phyloP scores from a whole-genome alignment of 2,888 invertebrate genomes.

The Lycia hirtaria region DNA sequence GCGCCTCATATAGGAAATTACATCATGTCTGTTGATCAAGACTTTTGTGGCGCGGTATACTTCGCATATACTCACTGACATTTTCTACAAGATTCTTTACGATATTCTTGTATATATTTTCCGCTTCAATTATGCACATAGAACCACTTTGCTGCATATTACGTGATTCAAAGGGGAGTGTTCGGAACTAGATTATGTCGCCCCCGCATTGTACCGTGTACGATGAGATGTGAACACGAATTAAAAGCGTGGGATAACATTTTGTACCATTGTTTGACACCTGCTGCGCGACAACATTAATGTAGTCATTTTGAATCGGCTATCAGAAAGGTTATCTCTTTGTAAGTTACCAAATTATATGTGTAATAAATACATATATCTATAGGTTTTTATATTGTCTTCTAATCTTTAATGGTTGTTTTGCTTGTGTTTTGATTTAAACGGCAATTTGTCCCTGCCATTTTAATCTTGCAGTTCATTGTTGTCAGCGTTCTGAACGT shows the following conservation, averaged over 20 bases:
- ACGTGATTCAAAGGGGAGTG: slow-evolving; percentile 49
- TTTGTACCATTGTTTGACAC: slow-evolving; percentile 56
- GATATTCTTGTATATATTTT: slow-evolving; percentile 18
- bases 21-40: slow-evolving; percentile 65
- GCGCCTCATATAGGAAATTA: slow-evolving; percentile 63
- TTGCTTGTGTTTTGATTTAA: slow-evolving; percentile 43
- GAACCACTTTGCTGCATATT: slow-evolving; percentile 17
- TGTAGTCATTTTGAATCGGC: slow-evolving; percentile 39
- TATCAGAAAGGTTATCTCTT: slow-evolving; percentile 61
- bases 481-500: slow-evolving; percentile 45
- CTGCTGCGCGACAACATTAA: slow-evolving; percentile 47
- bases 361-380: slow-evolving; percentile 29
- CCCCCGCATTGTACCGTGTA: slow-evolving; percentile 52
- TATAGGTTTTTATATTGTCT: slow-evolving; percentile 34
- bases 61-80: slow-evolving; percentile 23
- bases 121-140: slow-evolving; percentile 18
- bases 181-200: slow-evolving; percentile 53
- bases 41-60: slow-evolving; percentile 34
- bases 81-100: slow-evolving; percentile 31
- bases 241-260: slow-evolving; percentile 60
- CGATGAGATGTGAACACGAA: slow-evolving; percentile 53
- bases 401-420: slow-evolving; percentile 37
- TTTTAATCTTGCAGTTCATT: slow-evolving; percentile 48
- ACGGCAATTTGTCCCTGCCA: slow-evolving; percentile 50
- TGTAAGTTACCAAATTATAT: slow-evolving; percentile 31